These are phyloP conservation scores for Ibidorhyncha struthersii DNA, from an alignment of 2,113 vertebrate species.

Conservation along the genomic window DNA sequence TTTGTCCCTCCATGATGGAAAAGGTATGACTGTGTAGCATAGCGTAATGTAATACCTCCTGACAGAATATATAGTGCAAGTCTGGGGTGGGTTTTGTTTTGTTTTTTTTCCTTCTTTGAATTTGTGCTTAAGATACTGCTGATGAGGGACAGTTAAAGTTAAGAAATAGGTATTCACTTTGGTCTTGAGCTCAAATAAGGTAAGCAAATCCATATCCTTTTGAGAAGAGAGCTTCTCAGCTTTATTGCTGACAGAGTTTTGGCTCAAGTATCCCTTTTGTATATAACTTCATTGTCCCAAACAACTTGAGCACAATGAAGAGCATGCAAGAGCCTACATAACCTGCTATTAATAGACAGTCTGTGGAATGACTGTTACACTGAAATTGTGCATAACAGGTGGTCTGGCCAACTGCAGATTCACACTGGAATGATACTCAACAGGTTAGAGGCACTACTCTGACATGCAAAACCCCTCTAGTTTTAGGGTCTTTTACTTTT, in stretches of 20 bases:
- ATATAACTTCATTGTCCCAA: background rate
- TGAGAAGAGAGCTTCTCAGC: background rate
- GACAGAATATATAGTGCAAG: background rate
- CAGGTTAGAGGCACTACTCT: background rate
- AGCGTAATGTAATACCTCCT: background rate
- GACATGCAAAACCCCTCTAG: background rate
- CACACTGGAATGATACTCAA: background rate
- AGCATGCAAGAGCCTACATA: background rate
- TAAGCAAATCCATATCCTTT: background rate
- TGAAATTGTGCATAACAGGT: background rate
- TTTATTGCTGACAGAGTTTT: background rate
- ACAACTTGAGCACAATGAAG: background rate
- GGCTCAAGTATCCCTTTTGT: background rate
- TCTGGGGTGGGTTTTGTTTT: background rate
- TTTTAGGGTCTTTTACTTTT: background rate
- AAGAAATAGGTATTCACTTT: background rate
- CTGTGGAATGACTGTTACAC: accelerated
- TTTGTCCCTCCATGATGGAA: background rate
- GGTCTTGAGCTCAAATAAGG: background rate
- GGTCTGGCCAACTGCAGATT: background rate
- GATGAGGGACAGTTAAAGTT: background rate
- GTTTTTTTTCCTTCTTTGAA: background rate
- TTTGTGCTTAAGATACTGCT: background rate
- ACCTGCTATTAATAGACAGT: background rate
- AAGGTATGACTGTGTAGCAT: background rate